A percentile compares a stretch with the other conserved stretches of the same genome.
Conservation (phyloP, 2,113 vertebrate species). For the Scatophagus argus region DNA sequence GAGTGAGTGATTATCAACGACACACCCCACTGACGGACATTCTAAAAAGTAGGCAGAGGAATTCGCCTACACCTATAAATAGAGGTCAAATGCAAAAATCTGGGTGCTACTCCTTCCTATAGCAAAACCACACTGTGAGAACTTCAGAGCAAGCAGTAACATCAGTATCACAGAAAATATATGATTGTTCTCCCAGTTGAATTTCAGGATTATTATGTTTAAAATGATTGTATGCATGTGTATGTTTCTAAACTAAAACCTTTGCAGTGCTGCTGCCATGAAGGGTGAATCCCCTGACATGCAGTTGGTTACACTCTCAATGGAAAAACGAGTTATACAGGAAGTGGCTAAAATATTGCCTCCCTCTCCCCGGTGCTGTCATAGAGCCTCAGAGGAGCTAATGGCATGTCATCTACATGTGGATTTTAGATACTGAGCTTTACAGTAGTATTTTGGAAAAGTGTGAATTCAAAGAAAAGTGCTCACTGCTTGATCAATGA, state of each 20-base stretch:
- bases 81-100: constrained; percentile 1
- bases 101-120: constrained; percentile 7
- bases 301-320: constrained; percentile 35
- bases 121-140: not conserved
- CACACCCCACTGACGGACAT: constrained; percentile 38
- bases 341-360: constrained; percentile 74
- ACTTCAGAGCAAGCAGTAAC: not conserved
- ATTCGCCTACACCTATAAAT: constrained; percentile 49
- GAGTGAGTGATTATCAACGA: constrained; percentile 30
- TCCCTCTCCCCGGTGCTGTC: constrained; percentile 54
- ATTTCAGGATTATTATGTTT: not conserved
- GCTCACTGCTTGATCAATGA: not conserved
- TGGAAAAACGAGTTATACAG: constrained; percentile 79
- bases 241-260: not conserved
- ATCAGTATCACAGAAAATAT: not conserved
- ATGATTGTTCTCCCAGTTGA: not conserved
- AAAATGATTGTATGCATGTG: not conserved
- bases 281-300: constrained; percentile 43
- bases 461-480: not conserved
- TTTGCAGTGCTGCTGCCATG: not conserved
- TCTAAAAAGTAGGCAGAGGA: constrained; percentile 52
- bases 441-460: constrained; percentile 6
- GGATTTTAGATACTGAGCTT: constrained; percentile 12
- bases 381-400: constrained; percentile 41
- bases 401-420: constrained; percentile 50